phyloP scores from a whole-genome alignment of 2,797 vertebrate species.

The Heteromormyrus szaboi region DNA sequence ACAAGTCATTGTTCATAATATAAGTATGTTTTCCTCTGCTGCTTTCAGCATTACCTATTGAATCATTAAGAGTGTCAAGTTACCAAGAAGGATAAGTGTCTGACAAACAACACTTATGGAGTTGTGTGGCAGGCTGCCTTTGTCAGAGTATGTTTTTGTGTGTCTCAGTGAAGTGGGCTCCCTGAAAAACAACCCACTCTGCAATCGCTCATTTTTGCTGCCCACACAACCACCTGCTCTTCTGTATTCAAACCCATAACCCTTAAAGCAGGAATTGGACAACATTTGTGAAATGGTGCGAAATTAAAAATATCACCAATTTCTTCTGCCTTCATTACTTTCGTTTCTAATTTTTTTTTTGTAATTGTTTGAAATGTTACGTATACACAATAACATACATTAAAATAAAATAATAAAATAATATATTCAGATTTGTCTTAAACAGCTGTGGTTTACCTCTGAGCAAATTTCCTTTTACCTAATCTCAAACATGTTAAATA shows the following conservation, averaged over 20 bases:
- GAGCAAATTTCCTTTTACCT: background rate
- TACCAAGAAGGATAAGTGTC: background rate
- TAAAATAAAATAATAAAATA: background rate
- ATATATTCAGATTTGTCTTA: background rate
- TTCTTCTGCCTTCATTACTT: background rate
- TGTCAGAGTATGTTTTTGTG: background rate
- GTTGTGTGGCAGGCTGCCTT: background rate
- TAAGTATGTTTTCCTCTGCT: background rate
- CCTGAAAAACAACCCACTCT: background rate
- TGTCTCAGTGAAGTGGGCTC: background rate
- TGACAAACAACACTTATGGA: background rate
- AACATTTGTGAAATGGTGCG: background rate
- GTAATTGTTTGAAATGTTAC: background rate
- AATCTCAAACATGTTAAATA: background rate
- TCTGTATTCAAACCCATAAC: conserved; percentile 7
- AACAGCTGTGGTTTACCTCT: background rate
- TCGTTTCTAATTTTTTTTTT: background rate
- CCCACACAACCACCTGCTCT: conserved; percentile 16
- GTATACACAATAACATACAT: background rate
- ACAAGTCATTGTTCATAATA: background rate
- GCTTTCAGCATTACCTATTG: background rate
- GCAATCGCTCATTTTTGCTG: background rate
- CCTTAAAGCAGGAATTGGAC: background rate
- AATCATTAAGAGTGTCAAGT: background rate
- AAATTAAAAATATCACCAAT: background rate